These are phyloP conservation scores for Atherinosoma microstoma DNA, from an alignment of 2,797 vertebrate genomes.

Conservation along the genomic window DNA sequence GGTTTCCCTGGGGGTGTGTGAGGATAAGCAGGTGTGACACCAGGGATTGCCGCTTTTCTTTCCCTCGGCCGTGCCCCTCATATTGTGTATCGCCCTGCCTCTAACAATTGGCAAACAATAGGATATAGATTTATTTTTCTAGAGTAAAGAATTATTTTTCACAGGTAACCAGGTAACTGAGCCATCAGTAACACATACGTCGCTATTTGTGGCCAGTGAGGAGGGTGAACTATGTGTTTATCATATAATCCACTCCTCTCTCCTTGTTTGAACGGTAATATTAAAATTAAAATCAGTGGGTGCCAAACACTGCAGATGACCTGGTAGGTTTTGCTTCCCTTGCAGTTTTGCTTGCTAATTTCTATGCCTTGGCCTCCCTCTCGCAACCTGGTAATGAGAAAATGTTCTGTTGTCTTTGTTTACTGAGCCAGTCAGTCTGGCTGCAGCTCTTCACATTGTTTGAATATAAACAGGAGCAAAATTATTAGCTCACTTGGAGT, in stretches of 20 bases:
- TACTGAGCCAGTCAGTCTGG: slow-evolving; percentile 76
- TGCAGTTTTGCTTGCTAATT: slow-evolving; percentile 82
- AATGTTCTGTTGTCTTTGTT: slow-evolving; percentile 82
- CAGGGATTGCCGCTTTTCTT: slow-evolving; percentile 47
- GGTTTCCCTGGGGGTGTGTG: slow-evolving; percentile 50
- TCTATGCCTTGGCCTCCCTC: slow-evolving; percentile 76
- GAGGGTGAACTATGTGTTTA: slow-evolving; percentile 55
- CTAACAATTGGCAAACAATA: slow-evolving; percentile 56
- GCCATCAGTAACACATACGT: slow-evolving; percentile 31
- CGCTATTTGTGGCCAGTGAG: slow-evolving; percentile 54
- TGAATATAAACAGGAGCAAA: slow-evolving; percentile 78
- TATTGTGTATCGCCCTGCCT: slow-evolving; percentile 33
- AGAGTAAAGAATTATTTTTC: slow-evolving; percentile 50
- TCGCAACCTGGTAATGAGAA: slow-evolving; percentile 81
- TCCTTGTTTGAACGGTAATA: slow-evolving; percentile 73
- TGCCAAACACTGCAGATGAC: slow-evolving; percentile 77
- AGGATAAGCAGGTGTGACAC: slow-evolving; percentile 67
- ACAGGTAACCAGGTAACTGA: slow-evolving; percentile 54
- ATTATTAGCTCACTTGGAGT: slow-evolving; percentile 76
- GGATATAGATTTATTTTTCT: slow-evolving; percentile 60
- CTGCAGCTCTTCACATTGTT: slow-evolving; percentile 78
- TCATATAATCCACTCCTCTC: slow-evolving; percentile 68
- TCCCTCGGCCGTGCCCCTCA: slow-evolving; percentile 30
- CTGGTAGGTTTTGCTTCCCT: slow-evolving; percentile 80
- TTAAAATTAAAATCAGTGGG: slow-evolving; percentile 82